phyloP scores from a whole-genome alignment of 2,113 vertebrate genomes.

The Sterrhoptilus dennistouni region DNA sequence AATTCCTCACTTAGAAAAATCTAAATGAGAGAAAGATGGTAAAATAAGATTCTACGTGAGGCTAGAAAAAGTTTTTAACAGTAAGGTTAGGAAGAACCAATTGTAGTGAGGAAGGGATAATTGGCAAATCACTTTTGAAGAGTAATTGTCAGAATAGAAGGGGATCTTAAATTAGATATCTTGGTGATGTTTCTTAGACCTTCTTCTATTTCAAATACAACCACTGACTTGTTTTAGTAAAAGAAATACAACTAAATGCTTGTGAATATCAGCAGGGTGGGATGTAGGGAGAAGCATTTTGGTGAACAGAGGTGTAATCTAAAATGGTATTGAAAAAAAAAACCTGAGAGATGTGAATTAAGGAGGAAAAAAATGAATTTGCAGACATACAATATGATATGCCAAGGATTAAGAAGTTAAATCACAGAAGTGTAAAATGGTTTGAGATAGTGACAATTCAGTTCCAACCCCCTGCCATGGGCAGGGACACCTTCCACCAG shows the following conservation, averaged over 20 bases:
- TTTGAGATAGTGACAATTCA: neutral
- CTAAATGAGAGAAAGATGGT: neutral
- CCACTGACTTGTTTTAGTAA: neutral
- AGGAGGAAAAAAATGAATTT: neutral
- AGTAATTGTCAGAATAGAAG: neutral
- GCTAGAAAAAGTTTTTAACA: neutral
- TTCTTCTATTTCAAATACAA: neutral
- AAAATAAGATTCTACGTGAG: neutral
- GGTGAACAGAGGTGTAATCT: neutral
- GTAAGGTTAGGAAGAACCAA: neutral
- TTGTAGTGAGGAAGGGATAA: neutral
- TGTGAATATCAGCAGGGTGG: neutral
- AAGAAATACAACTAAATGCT: neutral
- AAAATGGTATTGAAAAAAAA: neutral
- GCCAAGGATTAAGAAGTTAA: neutral
- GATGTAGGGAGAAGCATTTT: neutral
- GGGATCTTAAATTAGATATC: neutral
- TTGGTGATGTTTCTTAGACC: neutral
- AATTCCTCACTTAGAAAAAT: neutral
- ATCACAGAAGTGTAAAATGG: neutral
- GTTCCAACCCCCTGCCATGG: neutral
- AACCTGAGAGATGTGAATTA: neutral
- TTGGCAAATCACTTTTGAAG: neutral
- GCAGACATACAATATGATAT: neutral
- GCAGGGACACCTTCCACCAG: neutral